These are phyloP conservation scores for Eristalinus sepulchralis DNA, from an alignment of 2,888 invertebrate genomes.

Conservation along the genomic window DNA sequence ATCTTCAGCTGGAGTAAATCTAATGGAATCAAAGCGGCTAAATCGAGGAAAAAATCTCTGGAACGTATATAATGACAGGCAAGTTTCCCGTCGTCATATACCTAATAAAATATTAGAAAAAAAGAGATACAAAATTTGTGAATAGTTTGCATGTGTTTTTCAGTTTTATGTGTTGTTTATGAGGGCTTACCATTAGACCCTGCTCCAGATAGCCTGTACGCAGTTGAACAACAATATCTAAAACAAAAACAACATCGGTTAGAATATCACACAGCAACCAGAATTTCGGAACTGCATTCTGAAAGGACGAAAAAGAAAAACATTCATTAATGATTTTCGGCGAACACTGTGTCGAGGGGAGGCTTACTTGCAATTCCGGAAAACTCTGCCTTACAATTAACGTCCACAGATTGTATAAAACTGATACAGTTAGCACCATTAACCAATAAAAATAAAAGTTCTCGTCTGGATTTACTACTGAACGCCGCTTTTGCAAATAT, in stretches of 20 bases:
- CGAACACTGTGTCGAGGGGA: not conserved
- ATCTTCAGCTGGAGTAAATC: conserved; percentile 93
- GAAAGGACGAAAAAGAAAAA: conserved; percentile 73
- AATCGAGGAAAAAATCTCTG: conserved; percentile 91
- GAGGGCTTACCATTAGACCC: conserved; percentile 89
- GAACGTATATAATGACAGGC: conserved; percentile 94
- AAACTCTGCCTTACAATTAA: conserved; percentile 97
- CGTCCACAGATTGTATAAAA: conserved; percentile 97
- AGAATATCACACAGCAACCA: conserved; percentile 93
- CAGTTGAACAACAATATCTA: conserved; percentile 95
- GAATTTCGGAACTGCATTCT: conserved; percentile 87
- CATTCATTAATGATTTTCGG: too few relatives aligned
- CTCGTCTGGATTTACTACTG: conserved; percentile 96
- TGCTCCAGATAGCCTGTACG: conserved; percentile 97
- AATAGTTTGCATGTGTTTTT: not conserved
- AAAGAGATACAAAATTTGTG: not conserved
- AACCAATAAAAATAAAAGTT: conserved; percentile 98
- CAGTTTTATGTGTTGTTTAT: not conserved
- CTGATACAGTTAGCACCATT: conserved; percentile 92
- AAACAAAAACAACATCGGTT: conserved; percentile 92
- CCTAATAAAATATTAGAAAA: conserved; percentile 79
- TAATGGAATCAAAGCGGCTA: conserved; percentile 90
- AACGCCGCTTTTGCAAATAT: conserved; percentile 87
- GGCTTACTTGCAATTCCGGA: conserved; percentile 89
- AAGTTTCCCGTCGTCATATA: conserved; percentile 94